These are phyloP conservation scores for Anoplolepis gracilipes DNA, from an alignment of 1,140 invertebrate species.

Conservation along the genomic window DNA sequence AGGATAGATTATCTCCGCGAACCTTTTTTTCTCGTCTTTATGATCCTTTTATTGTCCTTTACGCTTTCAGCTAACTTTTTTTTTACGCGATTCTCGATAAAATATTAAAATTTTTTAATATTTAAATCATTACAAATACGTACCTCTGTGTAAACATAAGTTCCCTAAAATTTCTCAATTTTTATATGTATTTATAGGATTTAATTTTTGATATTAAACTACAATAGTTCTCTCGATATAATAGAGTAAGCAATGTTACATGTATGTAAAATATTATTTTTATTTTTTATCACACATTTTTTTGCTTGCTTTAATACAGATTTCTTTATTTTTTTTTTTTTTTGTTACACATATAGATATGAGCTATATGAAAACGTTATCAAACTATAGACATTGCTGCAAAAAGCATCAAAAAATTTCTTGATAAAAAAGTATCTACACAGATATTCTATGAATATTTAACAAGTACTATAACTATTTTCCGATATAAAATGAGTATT, in stretches of 20 bases:
- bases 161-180: neutral
- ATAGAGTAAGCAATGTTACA: neutral
- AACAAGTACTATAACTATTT: no score
- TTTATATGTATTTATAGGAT: neutral
- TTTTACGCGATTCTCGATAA: neutral
- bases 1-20: slow-evolving; percentile 60
- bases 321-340: no score
- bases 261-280: neutral
- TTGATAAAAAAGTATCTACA: no score
- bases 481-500: no score
- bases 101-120: slow-evolving; percentile 3
- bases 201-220: no score
- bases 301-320: no score
- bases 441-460: no score
- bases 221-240: neutral
- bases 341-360: neutral
- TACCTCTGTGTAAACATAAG: no score
- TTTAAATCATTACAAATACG: neutral
- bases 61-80: slow-evolving; percentile 20
- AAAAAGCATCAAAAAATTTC: no score
- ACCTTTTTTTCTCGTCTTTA: slow-evolving; percentile 20
- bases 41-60: neutral
- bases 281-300: neutral
- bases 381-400: no score
- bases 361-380: neutral